phyloP scores from a whole-genome alignment of 2,888 invertebrate species.

The Heteromurus nitidus region DNA sequence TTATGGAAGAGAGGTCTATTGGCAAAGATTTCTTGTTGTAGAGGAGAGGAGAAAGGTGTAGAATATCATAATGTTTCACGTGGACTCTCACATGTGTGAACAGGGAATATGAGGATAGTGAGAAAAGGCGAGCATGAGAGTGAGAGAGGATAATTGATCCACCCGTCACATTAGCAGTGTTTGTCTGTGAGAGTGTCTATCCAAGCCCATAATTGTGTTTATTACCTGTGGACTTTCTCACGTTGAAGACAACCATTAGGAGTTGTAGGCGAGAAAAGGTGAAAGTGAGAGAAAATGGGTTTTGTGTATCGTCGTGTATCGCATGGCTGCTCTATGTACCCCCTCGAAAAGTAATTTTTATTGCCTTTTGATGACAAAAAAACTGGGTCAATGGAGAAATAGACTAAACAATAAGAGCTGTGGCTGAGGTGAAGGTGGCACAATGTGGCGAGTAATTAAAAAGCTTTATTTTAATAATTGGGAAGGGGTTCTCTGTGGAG shows the following conservation, averaged over 20 bases:
- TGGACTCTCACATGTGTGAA: background rate
- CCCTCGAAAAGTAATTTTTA: constrained; percentile 22
- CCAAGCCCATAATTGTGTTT: constrained; percentile 33
- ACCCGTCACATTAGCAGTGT: constrained; percentile 28
- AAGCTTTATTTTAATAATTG: background rate
- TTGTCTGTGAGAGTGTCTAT: constrained; percentile 29
- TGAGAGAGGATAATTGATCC: constrained; percentile 42
- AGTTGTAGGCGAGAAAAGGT: too few relatives aligned
- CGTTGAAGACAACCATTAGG: constrained; percentile 16
- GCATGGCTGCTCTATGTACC: too few relatives aligned
- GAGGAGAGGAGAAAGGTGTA: too few relatives aligned
- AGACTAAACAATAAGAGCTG: too few relatives aligned
- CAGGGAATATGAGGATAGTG: background rate
- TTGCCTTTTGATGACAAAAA: constrained; percentile 5
- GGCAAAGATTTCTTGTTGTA: too few relatives aligned
- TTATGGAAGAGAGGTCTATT: too few relatives aligned
- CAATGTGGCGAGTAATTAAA: background rate
- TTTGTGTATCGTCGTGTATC: background rate
- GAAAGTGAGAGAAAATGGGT: constrained; percentile 37
- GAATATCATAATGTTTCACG: too few relatives aligned
- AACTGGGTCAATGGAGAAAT: constrained; percentile 23
- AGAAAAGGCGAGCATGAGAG: background rate
- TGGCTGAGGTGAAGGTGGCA: constrained; percentile 21
- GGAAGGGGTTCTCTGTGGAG: too few relatives aligned
- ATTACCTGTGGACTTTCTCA: constrained; percentile 36